Evolutionary conservation across 2,113 vertebrate genomes (phyloP), one percentile per base, ranked within the genome.

Genomic region (Ramphastos sulfuratus): DNA sequence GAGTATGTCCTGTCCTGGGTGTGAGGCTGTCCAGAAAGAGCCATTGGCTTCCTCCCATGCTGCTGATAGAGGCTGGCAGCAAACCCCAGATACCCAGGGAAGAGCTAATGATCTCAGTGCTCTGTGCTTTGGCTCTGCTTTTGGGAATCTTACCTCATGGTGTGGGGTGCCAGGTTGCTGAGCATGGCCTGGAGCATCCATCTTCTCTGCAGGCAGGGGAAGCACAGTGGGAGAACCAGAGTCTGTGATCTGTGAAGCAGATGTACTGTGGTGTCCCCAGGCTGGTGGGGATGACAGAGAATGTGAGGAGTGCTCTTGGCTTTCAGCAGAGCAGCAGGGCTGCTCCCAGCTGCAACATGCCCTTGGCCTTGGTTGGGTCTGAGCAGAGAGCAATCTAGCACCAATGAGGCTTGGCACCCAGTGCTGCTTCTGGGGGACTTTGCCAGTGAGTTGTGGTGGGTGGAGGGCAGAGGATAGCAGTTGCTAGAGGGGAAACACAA

Each of bases 151-250:
- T 8, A n/a, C 28, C n/a, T 85, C 14, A 0, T 11, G n/a, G 25
- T 0, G 0, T 13, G 30, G 50, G 20, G 19, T 7, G 1, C 23
- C 18, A 19, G 54, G 54, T 48, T 3, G 0, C 54, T 0, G 2
- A 64, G 16, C 27, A 16, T 2, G 17, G 4, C 15, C 46, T 1
- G 4, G 21, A 67, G 21, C 39, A 28, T 54, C 52, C 23, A 1
- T 1, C 16, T 39, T 50, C 30, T 52, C 21, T 4, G 10, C 69
- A 18, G 59, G n/a, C 27, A 56, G 67, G 18, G 15, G 58, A 23
- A 44, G 58, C 13, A 19, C 42, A 20, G n/a, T 35, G 67, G 30
- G 16, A 54, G 60, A 17, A 2, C 2, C 70, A 54, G 21, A 15
- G 16, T 19, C 37, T 16, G 19, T 16, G 33, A 28, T 69, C 16